Percentiles rank a stretch among this genome's conserved stretches.
Evolutionary conservation across 1,140 invertebrate species (phyloP).

Genomic region (Magallana gigas): DNA sequence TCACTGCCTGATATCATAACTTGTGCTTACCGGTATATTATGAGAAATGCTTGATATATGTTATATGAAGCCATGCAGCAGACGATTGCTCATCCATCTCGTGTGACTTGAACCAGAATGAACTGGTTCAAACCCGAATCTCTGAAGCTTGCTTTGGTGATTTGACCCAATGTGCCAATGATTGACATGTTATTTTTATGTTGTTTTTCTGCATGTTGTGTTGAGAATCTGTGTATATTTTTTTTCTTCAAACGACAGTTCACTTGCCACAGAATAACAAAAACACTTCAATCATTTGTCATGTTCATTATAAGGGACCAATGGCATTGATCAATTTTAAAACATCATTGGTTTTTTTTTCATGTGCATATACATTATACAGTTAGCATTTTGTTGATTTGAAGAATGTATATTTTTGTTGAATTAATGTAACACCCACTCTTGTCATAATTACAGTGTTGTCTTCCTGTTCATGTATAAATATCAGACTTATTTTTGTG

Average conservation of each 20-base stretch:
- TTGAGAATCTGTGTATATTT: background rate
- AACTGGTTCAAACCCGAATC: too few relatives aligned
- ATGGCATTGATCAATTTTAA: background rate
- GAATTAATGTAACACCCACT: background rate
- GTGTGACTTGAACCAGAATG: too few relatives aligned
- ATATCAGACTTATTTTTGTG: background rate
- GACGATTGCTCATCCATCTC: too few relatives aligned
- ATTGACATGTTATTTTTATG: background rate
- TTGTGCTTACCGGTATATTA: too few relatives aligned
- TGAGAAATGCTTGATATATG: too few relatives aligned
- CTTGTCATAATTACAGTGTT: background rate
- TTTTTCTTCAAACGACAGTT: background rate
- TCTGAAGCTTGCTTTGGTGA: background rate
- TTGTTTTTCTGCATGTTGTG: conserved; percentile 20
- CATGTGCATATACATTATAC: background rate
- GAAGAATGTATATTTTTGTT: background rate
- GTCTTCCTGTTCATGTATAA: background rate
- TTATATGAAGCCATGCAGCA: too few relatives aligned
- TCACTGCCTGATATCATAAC: too few relatives aligned
- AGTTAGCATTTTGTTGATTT: background rate
- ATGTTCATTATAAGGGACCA: background rate
- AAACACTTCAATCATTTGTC: background rate
- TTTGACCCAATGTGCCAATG: conserved; percentile 15
- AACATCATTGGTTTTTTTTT: background rate
- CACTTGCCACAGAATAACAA: too few relatives aligned